These are phyloP conservation scores for Prenolepis imparis DNA, from an alignment of 2,888 invertebrate genomes.

Conservation along the genomic window DNA sequence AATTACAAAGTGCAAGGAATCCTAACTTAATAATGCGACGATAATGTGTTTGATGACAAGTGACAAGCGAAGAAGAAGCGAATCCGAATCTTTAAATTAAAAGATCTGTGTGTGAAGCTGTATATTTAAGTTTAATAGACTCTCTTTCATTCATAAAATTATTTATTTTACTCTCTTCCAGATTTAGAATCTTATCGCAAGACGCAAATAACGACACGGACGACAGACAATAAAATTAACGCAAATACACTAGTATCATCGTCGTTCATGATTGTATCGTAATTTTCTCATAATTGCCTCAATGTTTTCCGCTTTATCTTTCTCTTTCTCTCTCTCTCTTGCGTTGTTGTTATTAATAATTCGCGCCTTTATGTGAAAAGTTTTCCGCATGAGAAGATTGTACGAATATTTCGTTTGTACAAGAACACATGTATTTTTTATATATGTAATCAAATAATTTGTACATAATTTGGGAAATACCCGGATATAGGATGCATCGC, in stretches of 20 bases:
- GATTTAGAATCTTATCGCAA: not conserved
- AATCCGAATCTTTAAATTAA: too few species aligned
- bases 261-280: not conserved
- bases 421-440: not conserved
- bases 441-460: not conserved
- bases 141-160: not conserved
- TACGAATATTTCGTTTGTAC: not conserved
- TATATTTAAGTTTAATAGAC: not conserved
- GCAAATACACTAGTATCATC: not conserved
- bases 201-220: not conserved
- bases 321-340: not conserved
- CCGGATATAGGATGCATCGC: not conserved
- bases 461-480: not conserved
- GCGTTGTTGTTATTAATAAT: constrained; percentile 6
- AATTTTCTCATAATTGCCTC: not conserved
- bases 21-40: not conserved
- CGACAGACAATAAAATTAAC: not conserved
- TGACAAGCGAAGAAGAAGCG: not conserved
- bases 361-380: not conserved
- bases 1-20: not conserved
- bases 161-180: not conserved
- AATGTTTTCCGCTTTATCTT: not conserved
- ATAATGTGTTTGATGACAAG: too few species aligned
- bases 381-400: too few species aligned
- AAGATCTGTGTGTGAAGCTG: too few species aligned